Conservation (phyloP, 2,888 invertebrate species). For the Herminia tarsipennalis region DNA sequence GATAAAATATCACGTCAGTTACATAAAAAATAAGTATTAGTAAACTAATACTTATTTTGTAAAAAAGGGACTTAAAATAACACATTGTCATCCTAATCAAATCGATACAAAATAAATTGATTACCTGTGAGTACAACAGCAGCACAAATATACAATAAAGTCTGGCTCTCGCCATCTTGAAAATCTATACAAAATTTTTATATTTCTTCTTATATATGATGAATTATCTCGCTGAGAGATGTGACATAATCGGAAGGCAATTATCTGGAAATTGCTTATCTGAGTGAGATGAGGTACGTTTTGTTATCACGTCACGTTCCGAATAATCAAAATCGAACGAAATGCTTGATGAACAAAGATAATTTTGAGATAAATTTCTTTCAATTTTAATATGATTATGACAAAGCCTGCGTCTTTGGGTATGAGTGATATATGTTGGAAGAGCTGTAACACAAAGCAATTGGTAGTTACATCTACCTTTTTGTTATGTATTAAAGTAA, state of each 20-base stretch:
- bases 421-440: neutral
- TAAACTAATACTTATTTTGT: too few relatives aligned
- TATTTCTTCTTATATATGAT: conserved; percentile 58
- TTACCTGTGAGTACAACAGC: conserved; percentile 53
- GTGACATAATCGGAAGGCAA: conserved; percentile 49
- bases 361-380: conserved; percentile 32
- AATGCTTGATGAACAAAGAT: conserved; percentile 42
- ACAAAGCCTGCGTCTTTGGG: too few relatives aligned
- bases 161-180: conserved; percentile 62
- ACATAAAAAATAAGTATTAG: too few relatives aligned
- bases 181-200: conserved; percentile 54
- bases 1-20: too few relatives aligned
- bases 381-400: conserved; percentile 15
- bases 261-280: conserved; percentile 55
- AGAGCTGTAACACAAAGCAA: neutral
- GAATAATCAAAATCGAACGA: conserved; percentile 34
- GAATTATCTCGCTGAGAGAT: conserved; percentile 54
- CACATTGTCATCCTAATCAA: conserved; percentile 10
- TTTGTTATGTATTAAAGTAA: too few relatives aligned
- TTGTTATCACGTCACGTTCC: conserved; percentile 49
- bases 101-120: conserved; percentile 7
- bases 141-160: conserved; percentile 51
- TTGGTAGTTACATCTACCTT: too few relatives aligned
- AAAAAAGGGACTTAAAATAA: too few relatives aligned
- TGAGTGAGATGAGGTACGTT: conserved; percentile 28